Evolutionary conservation across 2,113 vertebrate genomes (phyloP), one percentile per base, ranked within the genome.

Genomic region (Pipa parva): DNA sequence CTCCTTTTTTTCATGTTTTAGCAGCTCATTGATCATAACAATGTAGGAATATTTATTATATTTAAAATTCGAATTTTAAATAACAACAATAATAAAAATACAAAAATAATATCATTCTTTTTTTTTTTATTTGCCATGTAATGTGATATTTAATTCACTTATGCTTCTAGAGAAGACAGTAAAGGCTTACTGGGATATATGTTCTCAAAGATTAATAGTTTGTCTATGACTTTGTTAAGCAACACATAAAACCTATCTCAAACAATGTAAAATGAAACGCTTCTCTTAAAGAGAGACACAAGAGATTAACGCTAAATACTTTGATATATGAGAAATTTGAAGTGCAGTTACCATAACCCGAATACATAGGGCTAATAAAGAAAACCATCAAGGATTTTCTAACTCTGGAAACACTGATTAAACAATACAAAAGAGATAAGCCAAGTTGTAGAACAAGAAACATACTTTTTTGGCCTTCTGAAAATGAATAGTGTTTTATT

Each of bases 281-380:
- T 61, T 70, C 58, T 61, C 58, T 54, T 61, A 61, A 51, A 69
- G 66, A 51, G 66, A 70, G 66, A 70, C 48, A 70, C 29, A 12
- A 60, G 66, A 70, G 66, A 70, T 70, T 70, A 70, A 60, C 26
- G 13, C 18, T 61, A 70, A 70, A 61, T 61, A 57, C 58, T 69
- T 70, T 70, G 66, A 70, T 70, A 70, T 70, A 59, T 70, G 66
- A 70, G 66, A 70, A 70, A 61, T 58, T 61, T 70, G 66, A 61
- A 70, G 66, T 52, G 42, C 49, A 15, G 25, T 54, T 48, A 39
- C 66, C 31, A 42, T 37, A 54, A 52, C 52, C 42, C 54, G 22
- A 70, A 61, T 54, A 31, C 21, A 27, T 52, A 70, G 27, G 25
- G 50, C 58, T 61, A 70, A 60, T 25, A 12, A 9, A 46, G 17